Evolutionary conservation across 2,113 vertebrate species (phyloP).

Genomic region (Oreochromis niloticus): DNA sequence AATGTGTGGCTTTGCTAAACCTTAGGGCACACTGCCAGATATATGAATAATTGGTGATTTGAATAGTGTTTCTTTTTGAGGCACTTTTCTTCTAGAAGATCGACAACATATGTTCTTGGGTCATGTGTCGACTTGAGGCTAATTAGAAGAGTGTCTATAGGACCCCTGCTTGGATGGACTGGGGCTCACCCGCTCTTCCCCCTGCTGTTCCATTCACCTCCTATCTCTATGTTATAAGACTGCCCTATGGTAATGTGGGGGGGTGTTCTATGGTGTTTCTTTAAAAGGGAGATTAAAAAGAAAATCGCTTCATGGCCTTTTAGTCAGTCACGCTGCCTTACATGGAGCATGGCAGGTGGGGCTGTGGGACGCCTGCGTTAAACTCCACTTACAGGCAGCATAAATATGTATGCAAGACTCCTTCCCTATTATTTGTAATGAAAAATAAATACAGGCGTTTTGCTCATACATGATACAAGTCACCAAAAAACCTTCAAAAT

Average conservation of each 20-base stretch:
- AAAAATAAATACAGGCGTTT: not conserved
- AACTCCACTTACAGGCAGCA: constrained; percentile 8
- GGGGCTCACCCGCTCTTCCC: not conserved
- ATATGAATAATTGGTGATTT: constrained; percentile 51
- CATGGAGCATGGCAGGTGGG: constrained; percentile 5
- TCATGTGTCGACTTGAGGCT: constrained; percentile 31
- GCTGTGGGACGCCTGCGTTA: not conserved
- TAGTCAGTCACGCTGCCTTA: constrained; percentile 44
- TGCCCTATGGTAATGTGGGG: constrained; percentile 55
- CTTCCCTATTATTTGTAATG: not conserved
- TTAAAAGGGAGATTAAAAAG: constrained; percentile 51
- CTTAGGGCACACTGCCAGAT: constrained; percentile 7
- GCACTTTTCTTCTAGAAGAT: constrained; percentile 35
- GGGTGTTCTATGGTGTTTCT: not conserved
- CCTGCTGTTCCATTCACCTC: constrained; percentile 60
- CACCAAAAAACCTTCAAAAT: not conserved
- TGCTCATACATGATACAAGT: not conserved
- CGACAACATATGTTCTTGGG: constrained; percentile 43
- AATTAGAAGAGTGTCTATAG: constrained; percentile 51
- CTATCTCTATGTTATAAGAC: constrained; percentile 27
- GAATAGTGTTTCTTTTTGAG: constrained; percentile 19
- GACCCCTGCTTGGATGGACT: constrained; percentile 11
- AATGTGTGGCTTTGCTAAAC: constrained; percentile 19
- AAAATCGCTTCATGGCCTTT: constrained; percentile 56
- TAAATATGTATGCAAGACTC: constrained; percentile 21